Evolutionary conservation across 2,888 invertebrate genomes (phyloP), one percentile per base, ranked within the genome.

Genomic region (Synanthedon andrenaeformis): DNA sequence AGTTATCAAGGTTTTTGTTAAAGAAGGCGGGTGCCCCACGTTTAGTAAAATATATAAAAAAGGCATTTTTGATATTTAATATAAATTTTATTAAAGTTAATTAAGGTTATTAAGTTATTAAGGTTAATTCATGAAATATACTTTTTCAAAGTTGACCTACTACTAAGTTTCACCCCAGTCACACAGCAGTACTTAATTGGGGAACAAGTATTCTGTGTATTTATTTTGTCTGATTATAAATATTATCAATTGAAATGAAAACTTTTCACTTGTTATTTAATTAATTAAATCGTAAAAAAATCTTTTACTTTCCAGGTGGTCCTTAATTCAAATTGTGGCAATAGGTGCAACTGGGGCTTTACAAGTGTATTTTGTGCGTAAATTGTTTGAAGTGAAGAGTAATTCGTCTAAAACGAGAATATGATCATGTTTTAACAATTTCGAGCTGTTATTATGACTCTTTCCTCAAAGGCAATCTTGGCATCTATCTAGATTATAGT

Each of bases 301-400:
- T 3, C 8, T 6, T 10, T 35, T 35, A 35, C 59, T 59, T 57
- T 68, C 35, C 75, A 87, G 86, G 57, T 97, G 97, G 95, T 97
- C 98, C 0, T 66, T 97, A 3, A 89, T 93, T 52, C 97, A 97
- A 87, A 95, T 97, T 61, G 55, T 93, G 28, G 93, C 97, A 1
- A 94, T 98, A 58, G 82, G 93, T 52, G 89, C 91, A 1, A 94
- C 96, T 0, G 94, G 94, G 10, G 89, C 92, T 1, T 67, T 92
- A 23, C 92, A 96, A 85, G 96, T 97, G 1, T 95, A 92, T 75
- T 97, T 97, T 76, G 94, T 98, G 12, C 90, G 95, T 59, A 95
- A 96, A 84, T 84, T 98, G 11, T 98, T 98, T 74, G 94, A 95
- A 69, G 91, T 93, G 0, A 94, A 93, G 72, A 84, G 90, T 41